Evolutionary conservation across 2,888 invertebrate species (phyloP), one percentile per base, ranked within the genome.

Genomic region (Eupeodes latifasciatus): DNA sequence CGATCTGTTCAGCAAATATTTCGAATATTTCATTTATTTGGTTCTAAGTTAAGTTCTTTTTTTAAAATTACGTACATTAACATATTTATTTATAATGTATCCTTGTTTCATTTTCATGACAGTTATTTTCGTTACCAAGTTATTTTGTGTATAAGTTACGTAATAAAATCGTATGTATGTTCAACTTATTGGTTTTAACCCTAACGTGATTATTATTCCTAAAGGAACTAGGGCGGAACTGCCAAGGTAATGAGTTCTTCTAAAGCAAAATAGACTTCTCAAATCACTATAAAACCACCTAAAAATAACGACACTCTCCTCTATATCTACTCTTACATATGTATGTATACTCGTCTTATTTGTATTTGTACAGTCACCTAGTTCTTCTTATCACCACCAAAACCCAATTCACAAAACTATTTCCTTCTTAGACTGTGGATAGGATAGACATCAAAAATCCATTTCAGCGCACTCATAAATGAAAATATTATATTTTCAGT

Each of bases 401-500:
- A 64, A 64, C 16, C 51, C 49, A 59, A 72, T 59, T 47, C 72
- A 47, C 10, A 47, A 72, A 78, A 59, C 67, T 49, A 78, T 78
- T 78, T 78, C 77, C 72, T 72, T 11, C 72, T 72, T 40, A 59
- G 72, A 71, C 76, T 47, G 64, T 53, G 64, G 59, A 61, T 71
- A 6, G 16, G n/a, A 57, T 64, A 64, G 59, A 49, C 40, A 51
- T 78, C 69, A 62, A 69, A 74, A 86, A 78, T 78, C 74, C 81
- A 85, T 85, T 85, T 74, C 34, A 74, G 55, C 5, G 55, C 4
- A 71, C 49, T 79, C 82, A 78, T 86, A 86, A 82, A 82, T 82
- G 85, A 86, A 86, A 86, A 78, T 75, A 86, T 78, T 27, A 82
- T 86, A 82, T 86, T 82, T 82, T 71, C 19, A 78, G 81, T 59